phyloP scores from a whole-genome alignment of 2,113 vertebrate genomes.

The Machaerirhynchus nigripectus region DNA sequence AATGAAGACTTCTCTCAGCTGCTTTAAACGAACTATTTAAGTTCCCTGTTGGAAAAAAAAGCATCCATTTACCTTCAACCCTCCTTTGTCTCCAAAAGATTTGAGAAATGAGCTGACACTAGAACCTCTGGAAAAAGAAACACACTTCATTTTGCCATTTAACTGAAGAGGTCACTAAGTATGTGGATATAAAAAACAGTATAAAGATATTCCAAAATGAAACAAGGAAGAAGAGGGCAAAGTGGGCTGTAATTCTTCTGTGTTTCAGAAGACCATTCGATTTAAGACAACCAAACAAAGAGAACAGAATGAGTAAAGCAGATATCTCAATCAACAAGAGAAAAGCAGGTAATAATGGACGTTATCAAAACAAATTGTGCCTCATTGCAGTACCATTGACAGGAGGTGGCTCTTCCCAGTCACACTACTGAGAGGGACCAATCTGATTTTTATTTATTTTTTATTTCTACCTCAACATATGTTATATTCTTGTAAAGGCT shows the following conservation, averaged over 20 bases:
- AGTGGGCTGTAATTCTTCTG: background rate
- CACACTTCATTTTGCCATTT: background rate
- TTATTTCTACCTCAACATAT: too few species aligned
- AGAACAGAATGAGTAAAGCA: background rate
- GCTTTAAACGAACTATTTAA: background rate
- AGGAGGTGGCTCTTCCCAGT: background rate
- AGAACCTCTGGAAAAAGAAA: background rate
- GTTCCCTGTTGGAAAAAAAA: background rate
- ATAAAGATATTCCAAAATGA: background rate
- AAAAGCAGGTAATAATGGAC: background rate
- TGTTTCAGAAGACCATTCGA: background rate
- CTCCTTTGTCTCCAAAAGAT: background rate
- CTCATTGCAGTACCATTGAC: background rate
- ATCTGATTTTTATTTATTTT: too few species aligned
- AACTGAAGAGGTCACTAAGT: background rate
- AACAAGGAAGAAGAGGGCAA: background rate
- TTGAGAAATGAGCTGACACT: background rate
- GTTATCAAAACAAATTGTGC: background rate
- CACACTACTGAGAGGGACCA: background rate
- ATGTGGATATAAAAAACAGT: background rate
- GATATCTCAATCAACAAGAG: background rate
- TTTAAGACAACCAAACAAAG: background rate
- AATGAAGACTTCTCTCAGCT: background rate
- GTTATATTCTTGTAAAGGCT: too few species aligned
- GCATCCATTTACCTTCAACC: background rate